Evolutionary conservation across 2,797 vertebrate genomes (phyloP).

Genomic region (Squalus acanthias): DNA sequence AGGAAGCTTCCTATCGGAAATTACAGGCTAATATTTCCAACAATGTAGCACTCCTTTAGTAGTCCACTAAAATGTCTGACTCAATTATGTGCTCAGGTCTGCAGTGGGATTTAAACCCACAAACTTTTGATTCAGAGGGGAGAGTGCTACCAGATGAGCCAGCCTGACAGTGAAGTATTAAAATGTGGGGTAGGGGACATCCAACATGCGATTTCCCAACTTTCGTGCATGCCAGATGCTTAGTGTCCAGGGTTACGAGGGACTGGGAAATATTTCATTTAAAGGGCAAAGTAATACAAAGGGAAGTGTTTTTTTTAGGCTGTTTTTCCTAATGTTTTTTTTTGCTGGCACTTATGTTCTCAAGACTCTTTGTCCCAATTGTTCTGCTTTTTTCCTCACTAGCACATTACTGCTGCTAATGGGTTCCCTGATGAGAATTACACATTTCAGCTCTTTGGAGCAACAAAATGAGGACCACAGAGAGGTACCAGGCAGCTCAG

Average conservation of each 20-base stretch:
- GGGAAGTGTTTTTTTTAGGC: not conserved
- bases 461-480: not conserved
- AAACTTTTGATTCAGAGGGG: not conserved
- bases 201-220: not conserved
- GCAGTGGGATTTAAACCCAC: not conserved
- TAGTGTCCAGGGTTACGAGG: not conserved
- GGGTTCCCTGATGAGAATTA: not conserved
- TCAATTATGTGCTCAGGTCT: not conserved
- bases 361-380: not conserved
- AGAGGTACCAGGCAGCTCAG: not conserved
- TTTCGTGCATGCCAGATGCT: not conserved
- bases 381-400: not conserved
- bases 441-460: not conserved
- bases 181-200: not conserved
- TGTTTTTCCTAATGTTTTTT: not conserved
- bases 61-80: not conserved
- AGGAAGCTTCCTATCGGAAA: too few species aligned
- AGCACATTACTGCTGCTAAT: not conserved
- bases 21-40: not conserved
- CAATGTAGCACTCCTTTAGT: not conserved
- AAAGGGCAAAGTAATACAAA: not conserved
- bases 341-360: not conserved
- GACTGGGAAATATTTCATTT: not conserved
- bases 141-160: not conserved
- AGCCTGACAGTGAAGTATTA: not conserved